A percentile compares a stretch with the other conserved stretches of the same genome.
These are phyloP conservation scores for Zosterops lateralis DNA, from an alignment of 2,113 vertebrate genomes.

Conservation along the genomic window DNA sequence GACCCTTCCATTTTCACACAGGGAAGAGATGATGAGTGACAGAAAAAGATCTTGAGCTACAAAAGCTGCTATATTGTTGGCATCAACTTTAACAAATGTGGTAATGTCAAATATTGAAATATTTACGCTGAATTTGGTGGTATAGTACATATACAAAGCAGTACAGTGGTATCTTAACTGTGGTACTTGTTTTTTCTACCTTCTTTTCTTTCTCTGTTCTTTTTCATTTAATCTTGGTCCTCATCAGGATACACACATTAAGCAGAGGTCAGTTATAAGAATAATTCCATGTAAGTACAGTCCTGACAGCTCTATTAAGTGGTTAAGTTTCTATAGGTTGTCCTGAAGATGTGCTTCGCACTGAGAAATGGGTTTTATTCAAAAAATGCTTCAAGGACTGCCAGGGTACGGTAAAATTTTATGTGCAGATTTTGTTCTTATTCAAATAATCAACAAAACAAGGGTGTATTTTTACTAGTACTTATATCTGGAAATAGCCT, in stretches of 20 bases:
- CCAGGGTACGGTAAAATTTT: not conserved
- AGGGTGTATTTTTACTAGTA: not conserved
- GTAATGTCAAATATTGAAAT: conserved; percentile 23
- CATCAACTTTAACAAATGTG: not conserved
- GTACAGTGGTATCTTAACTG: not conserved
- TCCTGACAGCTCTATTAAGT: not conserved
- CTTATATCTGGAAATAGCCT: not conserved
- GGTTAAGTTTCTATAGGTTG: not conserved
- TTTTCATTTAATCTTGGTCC: not conserved
- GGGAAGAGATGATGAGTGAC: not conserved
- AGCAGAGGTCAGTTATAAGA: not conserved
- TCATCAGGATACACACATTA: not conserved
- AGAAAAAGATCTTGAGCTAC: not conserved
- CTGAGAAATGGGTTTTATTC: not conserved
- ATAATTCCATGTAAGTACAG: not conserved
- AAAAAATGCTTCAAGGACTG: not conserved
- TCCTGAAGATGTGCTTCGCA: not conserved
- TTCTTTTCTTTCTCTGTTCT: not conserved
- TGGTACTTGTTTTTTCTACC: not conserved
- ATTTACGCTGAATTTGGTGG: not conserved
- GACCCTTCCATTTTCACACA: not conserved
- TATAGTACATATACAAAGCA: not conserved
- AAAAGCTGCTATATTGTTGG: not conserved
- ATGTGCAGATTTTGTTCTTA: not conserved
- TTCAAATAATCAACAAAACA: not conserved